Percentiles rank a stretch among this genome's conserved stretches.
phyloP scores from a whole-genome alignment of 1,140 invertebrate species.

The Achatina immaculata region DNA sequence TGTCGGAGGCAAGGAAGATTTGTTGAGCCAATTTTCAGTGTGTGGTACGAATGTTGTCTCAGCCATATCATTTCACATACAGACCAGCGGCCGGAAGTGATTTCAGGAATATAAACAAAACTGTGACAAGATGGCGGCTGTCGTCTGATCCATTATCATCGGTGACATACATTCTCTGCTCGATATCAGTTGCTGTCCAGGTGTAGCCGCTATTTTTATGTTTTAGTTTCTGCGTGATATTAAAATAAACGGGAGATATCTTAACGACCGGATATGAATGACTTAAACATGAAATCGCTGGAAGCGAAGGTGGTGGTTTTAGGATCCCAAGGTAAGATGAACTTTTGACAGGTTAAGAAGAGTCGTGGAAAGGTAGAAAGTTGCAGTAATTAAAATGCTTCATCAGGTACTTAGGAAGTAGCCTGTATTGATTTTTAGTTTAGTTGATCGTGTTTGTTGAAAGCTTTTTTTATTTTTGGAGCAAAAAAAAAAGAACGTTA shows the following conservation, averaged over 20 bases:
- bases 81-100: too few species aligned
- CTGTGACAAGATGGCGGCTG: slow-evolving; percentile 1
- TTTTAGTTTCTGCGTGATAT: not conserved
- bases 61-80: too few species aligned
- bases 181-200: not conserved
- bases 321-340: slow-evolving; percentile 80
- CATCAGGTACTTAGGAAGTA: not conserved
- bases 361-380: not conserved
- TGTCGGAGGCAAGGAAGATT: too few species aligned
- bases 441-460: slow-evolving; percentile 19
- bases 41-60: too few species aligned
- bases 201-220: not conserved
- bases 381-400: not conserved
- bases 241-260: not conserved
- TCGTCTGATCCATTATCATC: not conserved
- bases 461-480: not conserved
- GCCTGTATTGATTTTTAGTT: not conserved
- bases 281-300: slow-evolving; percentile 71
- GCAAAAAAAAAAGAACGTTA: too few species aligned
- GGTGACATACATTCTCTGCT: not conserved
- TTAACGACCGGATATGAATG: slow-evolving; percentile 34
- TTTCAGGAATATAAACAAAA: too few species aligned
- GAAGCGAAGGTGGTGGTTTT: slow-evolving; percentile 87
- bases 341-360: not conserved
- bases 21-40: too few species aligned